These are phyloP conservation scores for Holothuria scabra DNA, from an alignment of 53 echinoderm and acorn worm genomes.

Conservation along the genomic window DNA sequence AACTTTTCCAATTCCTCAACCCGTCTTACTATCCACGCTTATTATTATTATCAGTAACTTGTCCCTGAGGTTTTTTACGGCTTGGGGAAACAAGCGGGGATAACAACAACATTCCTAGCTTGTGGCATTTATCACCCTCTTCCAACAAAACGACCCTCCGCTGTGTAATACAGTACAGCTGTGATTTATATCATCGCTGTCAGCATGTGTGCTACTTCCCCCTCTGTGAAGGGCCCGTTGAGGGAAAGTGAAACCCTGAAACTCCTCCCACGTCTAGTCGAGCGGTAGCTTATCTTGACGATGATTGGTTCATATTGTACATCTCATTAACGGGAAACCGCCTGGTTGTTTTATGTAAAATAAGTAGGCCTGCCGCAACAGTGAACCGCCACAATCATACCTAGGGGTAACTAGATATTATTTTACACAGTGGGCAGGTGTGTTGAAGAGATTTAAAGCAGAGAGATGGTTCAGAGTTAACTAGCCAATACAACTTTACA, in stretches of 20 bases:
- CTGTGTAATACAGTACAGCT: slow-evolving; percentile 47
- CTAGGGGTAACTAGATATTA: no score
- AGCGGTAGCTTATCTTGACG: neutral
- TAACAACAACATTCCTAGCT: slow-evolving; percentile 53
- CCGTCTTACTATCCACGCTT: slow-evolving; percentile 42
- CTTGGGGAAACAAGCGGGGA: slow-evolving; percentile 34
- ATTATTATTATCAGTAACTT: slow-evolving; percentile 36
- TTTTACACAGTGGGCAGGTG: no score
- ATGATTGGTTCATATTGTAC: slow-evolving; percentile 6
- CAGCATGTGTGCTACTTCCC: slow-evolving; percentile 31
- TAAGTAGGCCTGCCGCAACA: no score
- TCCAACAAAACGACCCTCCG: slow-evolving; percentile 45
- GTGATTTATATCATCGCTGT: slow-evolving; percentile 50
- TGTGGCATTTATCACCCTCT: slow-evolving; percentile 49
- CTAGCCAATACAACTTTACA: no score
- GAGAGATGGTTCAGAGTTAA: no score
- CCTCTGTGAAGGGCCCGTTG: slow-evolving; percentile 29
- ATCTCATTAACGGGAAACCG: slow-evolving; percentile 25
- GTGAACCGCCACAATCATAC: no score
- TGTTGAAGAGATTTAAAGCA: no score
- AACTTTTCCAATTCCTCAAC: slow-evolving; percentile 49
- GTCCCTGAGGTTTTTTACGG: slow-evolving; percentile 52
- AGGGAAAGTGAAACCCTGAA: neutral
- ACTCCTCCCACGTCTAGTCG: slow-evolving; percentile 8
- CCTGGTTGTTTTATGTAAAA: neutral